Conservation (phyloP, 2,888 invertebrate species). For the Rhagonycha lutea region DNA sequence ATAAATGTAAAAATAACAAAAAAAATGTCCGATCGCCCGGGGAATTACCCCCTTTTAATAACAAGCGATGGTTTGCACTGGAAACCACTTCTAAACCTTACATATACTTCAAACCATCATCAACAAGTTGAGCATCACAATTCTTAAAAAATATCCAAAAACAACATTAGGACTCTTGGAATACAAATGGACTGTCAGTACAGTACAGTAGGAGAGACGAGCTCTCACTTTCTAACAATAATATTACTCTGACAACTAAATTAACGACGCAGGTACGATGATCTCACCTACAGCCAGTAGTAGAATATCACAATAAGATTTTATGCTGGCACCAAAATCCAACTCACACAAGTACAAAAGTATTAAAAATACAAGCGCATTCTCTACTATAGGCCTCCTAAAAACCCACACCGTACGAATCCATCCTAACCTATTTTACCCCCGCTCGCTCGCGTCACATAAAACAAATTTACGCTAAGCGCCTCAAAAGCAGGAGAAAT, state of each 20-base stretch:
- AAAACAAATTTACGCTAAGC: not conserved
- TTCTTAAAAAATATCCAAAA: conserved; percentile 53
- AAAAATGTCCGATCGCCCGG: not conserved
- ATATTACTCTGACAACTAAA: conserved; percentile 28
- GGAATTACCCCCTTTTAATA: not conserved
- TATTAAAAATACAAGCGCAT: conserved; percentile 52
- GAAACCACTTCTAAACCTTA: conserved; percentile 2
- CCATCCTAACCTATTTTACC: not conserved
- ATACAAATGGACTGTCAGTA: conserved; percentile 38
- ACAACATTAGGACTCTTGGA: conserved; percentile 50
- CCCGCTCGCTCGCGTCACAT: not conserved
- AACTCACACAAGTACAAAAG: conserved; percentile 52
- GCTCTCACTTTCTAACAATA: conserved; percentile 23
- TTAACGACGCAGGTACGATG: conserved; percentile 32
- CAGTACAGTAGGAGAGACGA: conserved; percentile 15
- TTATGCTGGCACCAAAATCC: conserved; percentile 28
- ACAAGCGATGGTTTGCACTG: conserved; percentile 14
- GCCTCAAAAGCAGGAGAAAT: not conserved
- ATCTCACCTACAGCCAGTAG: conserved; percentile 29
- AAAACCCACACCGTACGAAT: conserved; percentile 1
- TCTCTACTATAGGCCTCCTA: conserved; percentile 47
- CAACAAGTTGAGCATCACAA: conserved; percentile 52
- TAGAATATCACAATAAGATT: conserved; percentile 29
- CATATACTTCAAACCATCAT: conserved; percentile 5
- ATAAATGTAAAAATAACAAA: not conserved